phyloP scores from a whole-genome alignment of 2,113 vertebrate genomes.

The Chamaetylas fuelleborni region DNA sequence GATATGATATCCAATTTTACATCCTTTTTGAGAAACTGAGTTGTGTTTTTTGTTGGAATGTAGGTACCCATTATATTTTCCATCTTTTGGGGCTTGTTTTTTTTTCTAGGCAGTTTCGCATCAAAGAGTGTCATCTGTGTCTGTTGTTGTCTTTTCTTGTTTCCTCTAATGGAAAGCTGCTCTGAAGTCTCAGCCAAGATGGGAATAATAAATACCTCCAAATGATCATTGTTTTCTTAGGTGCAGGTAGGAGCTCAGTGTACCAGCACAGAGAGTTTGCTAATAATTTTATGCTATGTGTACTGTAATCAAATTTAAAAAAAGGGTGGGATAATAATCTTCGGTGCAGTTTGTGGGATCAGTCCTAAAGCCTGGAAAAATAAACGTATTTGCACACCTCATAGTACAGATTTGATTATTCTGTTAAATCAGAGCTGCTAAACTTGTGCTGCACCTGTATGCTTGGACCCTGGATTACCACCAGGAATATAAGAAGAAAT shows the following conservation, averaged over 20 bases:
- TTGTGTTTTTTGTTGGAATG: background rate
- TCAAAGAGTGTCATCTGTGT: background rate
- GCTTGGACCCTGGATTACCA: background rate
- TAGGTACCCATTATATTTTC: background rate
- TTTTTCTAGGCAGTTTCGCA: background rate
- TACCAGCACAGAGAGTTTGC: background rate
- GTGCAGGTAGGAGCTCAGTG: background rate
- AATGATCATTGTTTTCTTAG: background rate
- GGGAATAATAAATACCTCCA: background rate
- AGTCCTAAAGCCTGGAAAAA: background rate
- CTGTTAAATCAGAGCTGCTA: background rate
- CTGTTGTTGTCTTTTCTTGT: background rate
- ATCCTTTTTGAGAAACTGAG: background rate
- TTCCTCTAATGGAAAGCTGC: background rate
- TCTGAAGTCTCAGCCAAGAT: background rate
- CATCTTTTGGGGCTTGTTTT: background rate
- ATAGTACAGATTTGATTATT: background rate
- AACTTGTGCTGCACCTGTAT: accelerated
- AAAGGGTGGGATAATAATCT: background rate
- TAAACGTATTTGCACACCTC: background rate
- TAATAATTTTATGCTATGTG: background rate
- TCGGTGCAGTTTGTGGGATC: background rate
- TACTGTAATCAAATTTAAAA: background rate
- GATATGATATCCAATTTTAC: background rate
- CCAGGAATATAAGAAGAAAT: background rate